These are phyloP conservation scores for Sarotherodon lohbergeri DNA, from an alignment of 2,113 vertebrate species.

Conservation along the genomic window DNA sequence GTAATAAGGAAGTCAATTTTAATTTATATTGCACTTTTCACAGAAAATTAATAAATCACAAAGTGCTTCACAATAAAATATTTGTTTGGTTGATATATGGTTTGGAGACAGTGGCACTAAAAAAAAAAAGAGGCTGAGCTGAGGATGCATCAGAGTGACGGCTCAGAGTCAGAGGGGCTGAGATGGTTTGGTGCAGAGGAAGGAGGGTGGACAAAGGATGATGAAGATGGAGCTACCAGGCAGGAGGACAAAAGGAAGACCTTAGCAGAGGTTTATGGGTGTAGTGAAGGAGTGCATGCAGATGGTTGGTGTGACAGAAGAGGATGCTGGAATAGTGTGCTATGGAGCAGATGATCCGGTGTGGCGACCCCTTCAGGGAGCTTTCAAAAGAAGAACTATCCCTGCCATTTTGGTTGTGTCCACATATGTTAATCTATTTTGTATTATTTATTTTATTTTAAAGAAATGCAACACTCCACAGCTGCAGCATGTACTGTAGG, in stretches of 20 bases:
- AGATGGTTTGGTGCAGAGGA: not conserved
- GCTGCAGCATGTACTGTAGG: not conserved
- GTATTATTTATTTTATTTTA: not conserved
- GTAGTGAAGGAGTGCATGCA: rapidly evolving
- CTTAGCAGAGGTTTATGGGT: not conserved
- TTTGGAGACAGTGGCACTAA: not conserved
- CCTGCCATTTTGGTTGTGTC: not conserved
- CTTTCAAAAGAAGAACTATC: not conserved
- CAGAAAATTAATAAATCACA: not conserved
- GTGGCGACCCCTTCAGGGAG: not conserved
- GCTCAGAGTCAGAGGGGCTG: not conserved
- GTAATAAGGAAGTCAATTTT: not conserved
- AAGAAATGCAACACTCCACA: rapidly evolving
- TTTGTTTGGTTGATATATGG: not conserved
- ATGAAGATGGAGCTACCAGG: not conserved
- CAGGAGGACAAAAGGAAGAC: not conserved
- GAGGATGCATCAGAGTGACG: not conserved
- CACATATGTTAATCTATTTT: not conserved
- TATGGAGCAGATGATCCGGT: not conserved
- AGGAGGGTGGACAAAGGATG: not conserved
- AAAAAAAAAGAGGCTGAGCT: not conserved
- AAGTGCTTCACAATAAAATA: not conserved
- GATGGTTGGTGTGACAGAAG: not conserved
- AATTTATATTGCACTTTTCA: not conserved
- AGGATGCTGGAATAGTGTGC: not conserved